These are phyloP conservation scores for Artibeus lituratus DNA, from an alignment of 2,797 vertebrate genomes.

Conservation along the genomic window DNA sequence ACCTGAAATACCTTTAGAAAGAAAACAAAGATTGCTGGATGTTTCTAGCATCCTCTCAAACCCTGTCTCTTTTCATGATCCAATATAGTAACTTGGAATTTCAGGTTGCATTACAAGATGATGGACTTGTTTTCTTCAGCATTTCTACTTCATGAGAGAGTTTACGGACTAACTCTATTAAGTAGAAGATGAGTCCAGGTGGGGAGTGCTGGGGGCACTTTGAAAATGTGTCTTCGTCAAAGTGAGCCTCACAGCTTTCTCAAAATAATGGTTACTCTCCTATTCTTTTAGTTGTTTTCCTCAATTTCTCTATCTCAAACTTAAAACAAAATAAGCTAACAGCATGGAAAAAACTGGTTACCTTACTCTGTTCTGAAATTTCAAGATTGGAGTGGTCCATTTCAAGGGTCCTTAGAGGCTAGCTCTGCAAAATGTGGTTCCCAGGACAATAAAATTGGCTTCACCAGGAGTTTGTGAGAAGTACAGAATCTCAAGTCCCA, in stretches of 20 bases:
- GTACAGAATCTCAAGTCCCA: not conserved
- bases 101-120: not conserved
- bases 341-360: not conserved
- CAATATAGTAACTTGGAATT: not conserved
- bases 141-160: not conserved
- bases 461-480: not conserved
- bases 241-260: not conserved
- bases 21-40: not conserved
- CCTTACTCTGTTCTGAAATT: not conserved
- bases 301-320: not conserved
- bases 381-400: not conserved
- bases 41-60: not conserved
- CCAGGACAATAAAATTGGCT: no score
- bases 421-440: not conserved
- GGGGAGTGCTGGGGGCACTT: fast-evolving
- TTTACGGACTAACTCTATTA: not conserved
- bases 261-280: not conserved
- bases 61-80: not conserved
- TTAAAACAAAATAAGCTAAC: not conserved
- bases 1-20: not conserved
- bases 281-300: not conserved
- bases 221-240: not conserved
- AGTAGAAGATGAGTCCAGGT: not conserved
- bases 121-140: not conserved
- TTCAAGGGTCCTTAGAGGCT: not conserved